A percentile compares a stretch with the other conserved stretches of the same genome.
Evolutionary conservation across 2,113 vertebrate species (phyloP).

Genomic region (Meriones unguiculatus): DNA sequence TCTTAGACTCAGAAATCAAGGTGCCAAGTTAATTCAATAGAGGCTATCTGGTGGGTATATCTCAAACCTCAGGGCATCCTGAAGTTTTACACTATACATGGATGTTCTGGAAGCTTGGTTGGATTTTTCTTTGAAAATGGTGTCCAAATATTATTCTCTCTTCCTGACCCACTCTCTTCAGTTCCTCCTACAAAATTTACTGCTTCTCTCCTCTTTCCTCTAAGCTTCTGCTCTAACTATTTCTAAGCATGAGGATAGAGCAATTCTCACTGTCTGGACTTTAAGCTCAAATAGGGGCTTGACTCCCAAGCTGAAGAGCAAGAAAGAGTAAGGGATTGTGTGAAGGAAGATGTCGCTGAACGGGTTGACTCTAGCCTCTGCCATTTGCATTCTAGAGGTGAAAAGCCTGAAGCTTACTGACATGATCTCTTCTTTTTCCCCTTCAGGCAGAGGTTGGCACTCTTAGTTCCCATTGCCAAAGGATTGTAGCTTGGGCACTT

Average conservation of each 20-base stretch:
- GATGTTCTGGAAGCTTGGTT: not conserved
- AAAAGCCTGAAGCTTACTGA: not conserved
- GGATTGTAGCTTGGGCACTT: not conserved
- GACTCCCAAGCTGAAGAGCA: not conserved
- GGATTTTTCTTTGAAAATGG: not conserved
- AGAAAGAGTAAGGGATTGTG: not conserved
- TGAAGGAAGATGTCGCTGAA: not conserved
- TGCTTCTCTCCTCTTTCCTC: not conserved
- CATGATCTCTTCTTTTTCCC: not conserved
- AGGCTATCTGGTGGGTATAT: not conserved
- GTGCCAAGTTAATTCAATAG: not conserved
- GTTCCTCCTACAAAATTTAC: constrained; percentile 11
- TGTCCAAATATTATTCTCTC: not conserved
- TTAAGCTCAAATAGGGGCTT: not conserved
- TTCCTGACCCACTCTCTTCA: not conserved
- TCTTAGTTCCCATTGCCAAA: not conserved
- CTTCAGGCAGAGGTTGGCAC: not conserved
- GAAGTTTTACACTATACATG: not conserved
- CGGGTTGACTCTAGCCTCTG: not conserved
- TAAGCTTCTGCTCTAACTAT: not conserved
- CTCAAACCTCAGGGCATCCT: not conserved
- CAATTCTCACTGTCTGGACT: not conserved
- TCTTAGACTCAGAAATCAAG: not conserved
- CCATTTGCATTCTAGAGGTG: constrained; percentile 10
- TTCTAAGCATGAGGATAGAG: not conserved